A percentile compares a stretch with the other conserved stretches of the same genome.
These are phyloP conservation scores for Chiridota heheva DNA, from an alignment of 35 echinoderm and acorn worm species.

Conservation along the genomic window DNA sequence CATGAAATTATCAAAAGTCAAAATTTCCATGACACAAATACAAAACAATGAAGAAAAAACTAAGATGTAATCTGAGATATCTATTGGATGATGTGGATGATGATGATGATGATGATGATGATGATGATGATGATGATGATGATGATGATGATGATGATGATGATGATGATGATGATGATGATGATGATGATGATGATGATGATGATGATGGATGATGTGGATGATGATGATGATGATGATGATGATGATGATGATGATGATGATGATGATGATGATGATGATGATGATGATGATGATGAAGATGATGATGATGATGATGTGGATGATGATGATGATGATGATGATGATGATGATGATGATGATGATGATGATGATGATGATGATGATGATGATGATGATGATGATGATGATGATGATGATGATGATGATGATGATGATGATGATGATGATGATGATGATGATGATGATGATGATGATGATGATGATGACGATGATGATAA, in stretches of 20 bases:
- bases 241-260: not conserved
- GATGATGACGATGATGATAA: conserved; percentile 14
- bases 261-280: not conserved
- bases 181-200: conserved; percentile 18
- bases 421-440: conserved; percentile 13
- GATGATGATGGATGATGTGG: too few relatives aligned
- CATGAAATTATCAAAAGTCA: not conserved
- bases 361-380: conserved; percentile 11
- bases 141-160: conserved; percentile 9
- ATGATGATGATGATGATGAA: not conserved
- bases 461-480: conserved; percentile 6
- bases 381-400: conserved; percentile 4
- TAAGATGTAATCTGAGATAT: not conserved
- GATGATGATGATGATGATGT: not conserved
- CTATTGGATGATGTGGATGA: conserved; percentile 1
- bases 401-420: conserved; percentile 6
- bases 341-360: conserved; percentile 10
- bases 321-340: conserved; percentile 7
- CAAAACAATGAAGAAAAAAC: not conserved
- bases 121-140: conserved; percentile 15
- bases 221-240: not conserved
- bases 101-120: conserved; percentile 10
- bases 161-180: conserved; percentile 1
- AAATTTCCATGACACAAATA: not conserved
- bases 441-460: not conserved